These are phyloP conservation scores for Dinothrombium tinctorium DNA, from an alignment of 1,140 invertebrate species.

Conservation along the genomic window DNA sequence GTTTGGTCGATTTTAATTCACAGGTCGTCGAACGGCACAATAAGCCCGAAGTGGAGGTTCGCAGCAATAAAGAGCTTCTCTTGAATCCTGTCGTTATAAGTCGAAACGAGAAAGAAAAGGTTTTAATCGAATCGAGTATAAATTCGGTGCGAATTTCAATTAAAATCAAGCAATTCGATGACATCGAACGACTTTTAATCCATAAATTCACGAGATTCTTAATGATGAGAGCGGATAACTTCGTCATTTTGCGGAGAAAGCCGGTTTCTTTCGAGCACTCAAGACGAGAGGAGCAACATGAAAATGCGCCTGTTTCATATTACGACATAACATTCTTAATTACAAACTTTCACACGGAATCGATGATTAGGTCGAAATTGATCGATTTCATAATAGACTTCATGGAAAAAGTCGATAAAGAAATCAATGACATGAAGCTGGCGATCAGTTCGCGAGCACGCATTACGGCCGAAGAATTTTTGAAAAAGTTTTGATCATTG, in stretches of 20 bases:
- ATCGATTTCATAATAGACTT: conserved; percentile 99
- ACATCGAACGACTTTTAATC: conserved; percentile 96
- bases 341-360: conserved; percentile 96
- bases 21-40: conserved; percentile 98
- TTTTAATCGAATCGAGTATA: conserved; percentile 76
- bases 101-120: conserved; percentile 91
- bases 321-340: conserved; percentile 99
- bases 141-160: conserved; percentile 68
- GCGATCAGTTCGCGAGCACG: conserved; percentile 91
- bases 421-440: conserved; percentile 99
- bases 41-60: conserved; percentile 96
- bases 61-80: conserved; percentile 78
- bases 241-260: conserved; percentile 82
- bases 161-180: conserved; percentile 50
- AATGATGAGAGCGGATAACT: conserved; percentile 99
- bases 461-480: conserved; percentile 95
- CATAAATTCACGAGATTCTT: conserved; percentile 97
- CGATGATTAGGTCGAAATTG: conserved; percentile 99
- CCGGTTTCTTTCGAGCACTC: conserved; percentile 46
- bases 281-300: too few relatives aligned
- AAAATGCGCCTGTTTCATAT: conserved; percentile 29
- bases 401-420: conserved; percentile 99
- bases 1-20: conserved; percentile 92
- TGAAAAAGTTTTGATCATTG: conserved; percentile 50
- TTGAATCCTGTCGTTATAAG: conserved; percentile 88